These are phyloP conservation scores for Drosophila mojavensis DNA, from an alignment of 1,140 invertebrate species.

Conservation along the genomic window DNA sequence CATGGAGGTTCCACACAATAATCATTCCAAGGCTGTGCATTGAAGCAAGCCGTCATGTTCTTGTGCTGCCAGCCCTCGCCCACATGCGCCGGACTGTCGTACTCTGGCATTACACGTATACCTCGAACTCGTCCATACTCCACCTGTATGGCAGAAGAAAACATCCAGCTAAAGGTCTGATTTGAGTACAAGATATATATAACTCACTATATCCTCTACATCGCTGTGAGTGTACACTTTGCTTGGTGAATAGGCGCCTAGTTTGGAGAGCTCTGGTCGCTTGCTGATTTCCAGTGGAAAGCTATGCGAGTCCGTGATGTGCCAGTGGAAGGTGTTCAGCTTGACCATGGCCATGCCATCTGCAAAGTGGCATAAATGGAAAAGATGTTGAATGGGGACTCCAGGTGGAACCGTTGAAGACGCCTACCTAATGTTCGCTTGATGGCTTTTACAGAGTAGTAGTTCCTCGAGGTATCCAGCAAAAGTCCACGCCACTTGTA, in stretches of 20 bases:
- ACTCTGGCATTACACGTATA: slow-evolving; percentile 92
- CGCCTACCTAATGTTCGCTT: slow-evolving; percentile 87
- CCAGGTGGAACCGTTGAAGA: background rate
- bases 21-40: slow-evolving; percentile 90
- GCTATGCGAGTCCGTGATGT: slow-evolving; percentile 94
- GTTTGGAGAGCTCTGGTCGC: slow-evolving; percentile 88
- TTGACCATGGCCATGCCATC: slow-evolving; percentile 93
- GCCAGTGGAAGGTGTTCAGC: slow-evolving; percentile 95
- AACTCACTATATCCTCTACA: slow-evolving; percentile 86
- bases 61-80: slow-evolving; percentile 94
- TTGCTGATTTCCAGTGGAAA: slow-evolving; percentile 91
- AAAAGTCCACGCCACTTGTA: slow-evolving; percentile 91
- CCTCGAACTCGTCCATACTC: slow-evolving; percentile 90
- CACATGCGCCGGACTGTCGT: slow-evolving; percentile 94
- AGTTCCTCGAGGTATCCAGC: slow-evolving; percentile 91
- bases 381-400: background rate
- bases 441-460: slow-evolving; percentile 88
- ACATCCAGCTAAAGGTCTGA: background rate
- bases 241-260: slow-evolving; percentile 89
- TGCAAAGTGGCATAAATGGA: slow-evolving; percentile 28
- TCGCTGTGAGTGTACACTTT: slow-evolving; percentile 87
- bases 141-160: slow-evolving; percentile 13
- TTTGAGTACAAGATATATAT: background rate
- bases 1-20: slow-evolving; percentile 95
- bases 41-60: slow-evolving; percentile 88